Percentiles rank a stretch among this genome's conserved stretches.
Evolutionary conservation across 2,797 vertebrate genomes (phyloP).

Genomic region (Caiman crocodilus): DNA sequence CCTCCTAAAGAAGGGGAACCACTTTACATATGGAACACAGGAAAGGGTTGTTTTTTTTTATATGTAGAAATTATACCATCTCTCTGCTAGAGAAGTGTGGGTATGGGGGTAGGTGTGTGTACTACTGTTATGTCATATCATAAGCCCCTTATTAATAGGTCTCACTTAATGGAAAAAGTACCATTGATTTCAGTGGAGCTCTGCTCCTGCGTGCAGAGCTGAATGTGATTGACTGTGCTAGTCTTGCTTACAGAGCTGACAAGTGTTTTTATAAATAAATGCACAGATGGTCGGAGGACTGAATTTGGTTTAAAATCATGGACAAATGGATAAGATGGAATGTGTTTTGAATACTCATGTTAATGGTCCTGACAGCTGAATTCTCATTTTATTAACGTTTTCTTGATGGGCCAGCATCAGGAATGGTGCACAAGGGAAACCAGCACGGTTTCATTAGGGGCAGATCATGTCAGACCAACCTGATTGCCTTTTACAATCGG

Average conservation of each 20-base stretch:
- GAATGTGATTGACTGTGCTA: not conserved
- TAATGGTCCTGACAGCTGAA: not conserved
- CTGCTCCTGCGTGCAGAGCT: not conserved
- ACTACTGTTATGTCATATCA: no score
- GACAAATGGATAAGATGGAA: not conserved
- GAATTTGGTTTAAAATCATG: not conserved
- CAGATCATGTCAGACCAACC: no score
- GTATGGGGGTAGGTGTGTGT: no score
- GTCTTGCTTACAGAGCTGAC: not conserved
- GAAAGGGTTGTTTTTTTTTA: not conserved
- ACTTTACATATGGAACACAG: not conserved
- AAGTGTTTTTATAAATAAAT: not conserved
- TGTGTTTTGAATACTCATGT: not conserved
- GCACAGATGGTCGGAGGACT: not conserved
- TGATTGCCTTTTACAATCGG: no score
- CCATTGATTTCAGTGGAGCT: not conserved
- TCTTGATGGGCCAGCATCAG: not conserved
- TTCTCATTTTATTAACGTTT: not conserved
- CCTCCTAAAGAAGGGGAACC: not conserved
- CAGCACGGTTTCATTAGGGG: no score
- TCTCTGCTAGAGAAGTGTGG: not conserved
- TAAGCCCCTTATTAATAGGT: not conserved
- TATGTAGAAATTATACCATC: not conserved
- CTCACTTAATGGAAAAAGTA: not conserved
- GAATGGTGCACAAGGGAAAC: no score